Evolutionary conservation across 1,140 invertebrate species (phyloP).

Genomic region (Gerris buenoi): DNA sequence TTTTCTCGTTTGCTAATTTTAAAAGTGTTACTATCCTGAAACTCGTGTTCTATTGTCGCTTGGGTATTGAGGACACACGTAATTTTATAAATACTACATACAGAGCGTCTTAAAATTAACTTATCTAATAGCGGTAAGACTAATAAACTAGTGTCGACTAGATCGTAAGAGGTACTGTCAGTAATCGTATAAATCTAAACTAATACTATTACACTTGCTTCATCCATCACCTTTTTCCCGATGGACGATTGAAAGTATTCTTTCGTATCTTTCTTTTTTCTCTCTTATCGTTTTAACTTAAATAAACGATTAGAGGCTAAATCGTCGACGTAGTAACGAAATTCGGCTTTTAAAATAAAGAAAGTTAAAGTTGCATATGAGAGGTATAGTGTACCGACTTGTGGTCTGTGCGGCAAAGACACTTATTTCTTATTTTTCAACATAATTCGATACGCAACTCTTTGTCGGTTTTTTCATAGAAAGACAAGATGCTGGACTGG

Average conservation of each 20-base stretch:
- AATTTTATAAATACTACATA: too few relatives aligned
- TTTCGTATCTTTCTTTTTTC: neutral
- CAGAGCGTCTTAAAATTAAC: too few relatives aligned
- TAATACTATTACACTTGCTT: neutral
- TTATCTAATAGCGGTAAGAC: too few relatives aligned
- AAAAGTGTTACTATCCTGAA: too few relatives aligned
- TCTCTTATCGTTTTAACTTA: neutral
- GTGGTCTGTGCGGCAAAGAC: slow-evolving; percentile 13
- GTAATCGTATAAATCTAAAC: neutral
- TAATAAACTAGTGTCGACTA: too few relatives aligned
- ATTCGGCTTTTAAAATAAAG: slow-evolving; percentile 5
- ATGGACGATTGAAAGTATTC: neutral
- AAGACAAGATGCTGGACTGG: slow-evolving; percentile 21
- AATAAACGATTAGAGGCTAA: neutral
- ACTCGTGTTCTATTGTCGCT: too few relatives aligned
- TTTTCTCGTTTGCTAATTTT: too few relatives aligned
- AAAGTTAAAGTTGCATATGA: slow-evolving; percentile 13
- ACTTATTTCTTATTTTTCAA: neutral
- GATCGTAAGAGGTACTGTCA: too few relatives aligned
- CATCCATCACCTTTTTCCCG: neutral
- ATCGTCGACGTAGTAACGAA: neutral
- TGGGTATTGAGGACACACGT: too few relatives aligned
- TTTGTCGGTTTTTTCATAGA: slow-evolving; percentile 16
- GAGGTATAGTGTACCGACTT: slow-evolving; percentile 14
- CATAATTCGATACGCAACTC: neutral